Conservation (phyloP, 92 coral and sea anemone genomes). For the Phenganax marumi region DNA sequence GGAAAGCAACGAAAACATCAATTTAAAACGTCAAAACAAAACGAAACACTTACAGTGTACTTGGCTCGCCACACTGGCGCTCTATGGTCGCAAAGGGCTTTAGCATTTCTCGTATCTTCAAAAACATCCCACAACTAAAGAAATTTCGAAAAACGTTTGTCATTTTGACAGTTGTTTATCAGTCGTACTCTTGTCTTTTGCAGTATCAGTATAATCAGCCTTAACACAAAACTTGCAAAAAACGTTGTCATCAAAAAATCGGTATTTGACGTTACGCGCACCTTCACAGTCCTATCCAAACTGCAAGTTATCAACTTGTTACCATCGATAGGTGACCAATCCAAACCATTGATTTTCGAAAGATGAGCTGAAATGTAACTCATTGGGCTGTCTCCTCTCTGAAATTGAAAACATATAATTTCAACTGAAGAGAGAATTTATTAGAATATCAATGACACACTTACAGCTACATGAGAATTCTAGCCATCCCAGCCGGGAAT, state of each 20-base stretch:
- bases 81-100: constrained; percentile 74
- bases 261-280: constrained; percentile 4
- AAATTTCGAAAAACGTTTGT: not conserved
- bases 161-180: not conserved
- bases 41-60: constrained; percentile 71
- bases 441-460: too few species aligned
- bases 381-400: constrained; percentile 95
- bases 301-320: constrained; percentile 88
- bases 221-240: not conserved
- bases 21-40: not conserved
- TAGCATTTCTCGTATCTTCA: constrained; percentile 85
- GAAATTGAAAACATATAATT: not conserved
- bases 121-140: constrained; percentile 44
- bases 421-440: too few species aligned
- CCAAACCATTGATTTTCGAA: constrained; percentile 90
- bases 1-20: too few species aligned
- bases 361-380: constrained; percentile 92
- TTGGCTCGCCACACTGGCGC: constrained; percentile 97
- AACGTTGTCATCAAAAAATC: not conserved
- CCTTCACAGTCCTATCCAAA: constrained; percentile 93
- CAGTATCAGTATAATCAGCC: not conserved
- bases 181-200: not conserved
- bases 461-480: too few species aligned
- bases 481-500: too few species aligned
- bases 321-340: constrained; percentile 87